Evolutionary conservation across 2,113 vertebrate species (phyloP).

Genomic region (Siphamia tubifer): DNA sequence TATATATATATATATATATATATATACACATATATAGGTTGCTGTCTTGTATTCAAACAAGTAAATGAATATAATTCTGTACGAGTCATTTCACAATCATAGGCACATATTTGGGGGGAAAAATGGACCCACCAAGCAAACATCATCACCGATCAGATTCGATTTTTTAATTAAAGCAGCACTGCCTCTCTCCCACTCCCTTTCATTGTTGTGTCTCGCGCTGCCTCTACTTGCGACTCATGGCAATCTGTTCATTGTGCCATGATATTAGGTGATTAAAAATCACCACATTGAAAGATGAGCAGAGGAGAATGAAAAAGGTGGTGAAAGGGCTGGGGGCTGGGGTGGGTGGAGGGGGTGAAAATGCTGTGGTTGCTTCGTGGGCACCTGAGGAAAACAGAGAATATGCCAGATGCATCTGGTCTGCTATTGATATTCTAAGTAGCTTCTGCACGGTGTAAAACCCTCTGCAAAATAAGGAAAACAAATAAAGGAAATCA

Average conservation of each 20-base stretch:
- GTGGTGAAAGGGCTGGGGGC: too few relatives aligned
- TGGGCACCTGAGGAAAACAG: conserved; percentile 52
- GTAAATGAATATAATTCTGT: neutral
- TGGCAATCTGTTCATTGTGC: conserved; percentile 73
- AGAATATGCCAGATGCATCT: conserved; percentile 25
- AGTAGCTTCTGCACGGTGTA: conserved; percentile 31
- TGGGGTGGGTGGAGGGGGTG: too few relatives aligned
- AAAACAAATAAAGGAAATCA: conserved; percentile 57
- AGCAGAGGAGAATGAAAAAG: conserved; percentile 46
- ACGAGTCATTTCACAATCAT: neutral
- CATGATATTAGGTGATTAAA: conserved; percentile 81
- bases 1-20: too few relatives aligned
- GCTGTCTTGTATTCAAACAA: neutral
- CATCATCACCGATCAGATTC: conserved; percentile 41
- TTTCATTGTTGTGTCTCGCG: conserved; percentile 55
- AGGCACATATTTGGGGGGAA: neutral
- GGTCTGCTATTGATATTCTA: conserved; percentile 60
- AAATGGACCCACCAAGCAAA: conserved; percentile 2
- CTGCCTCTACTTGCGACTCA: conserved; percentile 53
- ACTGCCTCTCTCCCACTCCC: conserved; percentile 10
- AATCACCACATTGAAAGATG: conserved; percentile 66
- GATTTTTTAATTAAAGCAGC: conserved; percentile 64
- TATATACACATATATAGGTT: too few relatives aligned
- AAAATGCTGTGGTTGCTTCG: conserved; percentile 21
- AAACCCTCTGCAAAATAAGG: conserved; percentile 46